A percentile compares a stretch with the other conserved stretches of the same genome.
phyloP scores from a whole-genome alignment of 2,797 vertebrate genomes.

The Cacajao melanocephalus region DNA sequence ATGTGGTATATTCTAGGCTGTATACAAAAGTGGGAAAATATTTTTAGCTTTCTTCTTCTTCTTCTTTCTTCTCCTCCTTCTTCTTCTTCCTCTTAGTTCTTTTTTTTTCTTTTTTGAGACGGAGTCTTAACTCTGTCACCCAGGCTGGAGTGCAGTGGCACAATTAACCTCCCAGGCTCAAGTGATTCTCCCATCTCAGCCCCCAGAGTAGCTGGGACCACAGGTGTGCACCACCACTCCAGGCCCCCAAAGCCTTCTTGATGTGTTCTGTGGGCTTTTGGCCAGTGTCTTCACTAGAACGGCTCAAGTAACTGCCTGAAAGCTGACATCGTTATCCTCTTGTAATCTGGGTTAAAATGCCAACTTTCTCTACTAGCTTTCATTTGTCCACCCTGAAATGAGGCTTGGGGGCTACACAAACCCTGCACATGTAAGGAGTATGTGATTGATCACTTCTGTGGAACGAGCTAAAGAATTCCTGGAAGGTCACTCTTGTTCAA shows the following conservation, averaged over 20 bases:
- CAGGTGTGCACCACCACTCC: too few relatives aligned
- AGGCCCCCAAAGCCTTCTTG: neutral
- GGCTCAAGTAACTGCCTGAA: neutral
- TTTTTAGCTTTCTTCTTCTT: neutral
- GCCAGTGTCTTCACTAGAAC: neutral
- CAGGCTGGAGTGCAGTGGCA: too few relatives aligned
- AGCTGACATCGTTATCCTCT: neutral
- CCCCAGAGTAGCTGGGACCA: too few relatives aligned
- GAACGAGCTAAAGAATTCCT: neutral
- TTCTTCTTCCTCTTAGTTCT: too few relatives aligned
- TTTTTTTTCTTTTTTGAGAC: too few relatives aligned
- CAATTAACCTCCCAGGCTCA: too few relatives aligned
- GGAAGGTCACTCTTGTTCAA: neutral
- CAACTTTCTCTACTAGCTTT: neutral
- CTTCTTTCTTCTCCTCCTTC: too few relatives aligned
- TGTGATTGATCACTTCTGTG: accelerated
- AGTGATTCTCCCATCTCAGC: too few relatives aligned
- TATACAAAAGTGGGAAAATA: neutral
- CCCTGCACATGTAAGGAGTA: accelerated
- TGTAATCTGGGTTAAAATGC: neutral
- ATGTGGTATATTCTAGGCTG: neutral
- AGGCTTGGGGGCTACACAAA: neutral
- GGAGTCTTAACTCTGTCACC: too few relatives aligned
- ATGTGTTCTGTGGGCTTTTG: neutral
- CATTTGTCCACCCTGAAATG: too few relatives aligned